Evolutionary conservation across 2,888 invertebrate species (phyloP).

Genomic region (Pyrrhia umbra): DNA sequence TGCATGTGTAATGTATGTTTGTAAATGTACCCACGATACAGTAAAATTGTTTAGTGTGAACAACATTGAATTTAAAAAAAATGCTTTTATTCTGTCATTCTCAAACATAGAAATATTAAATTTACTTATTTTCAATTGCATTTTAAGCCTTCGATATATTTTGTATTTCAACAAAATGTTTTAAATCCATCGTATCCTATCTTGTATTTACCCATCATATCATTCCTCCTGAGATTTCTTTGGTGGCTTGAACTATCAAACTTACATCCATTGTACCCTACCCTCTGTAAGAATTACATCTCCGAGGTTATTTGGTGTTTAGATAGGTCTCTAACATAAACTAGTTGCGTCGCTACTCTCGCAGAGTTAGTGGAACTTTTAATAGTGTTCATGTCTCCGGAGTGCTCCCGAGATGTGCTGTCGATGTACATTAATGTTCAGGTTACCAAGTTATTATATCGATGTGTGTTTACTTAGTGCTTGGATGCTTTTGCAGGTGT

Average conservation of each 20-base stretch:
- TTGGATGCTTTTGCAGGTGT: slow-evolving; percentile 81
- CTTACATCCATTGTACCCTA: slow-evolving; percentile 44
- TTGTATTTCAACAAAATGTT: too few relatives aligned
- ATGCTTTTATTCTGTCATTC: too few relatives aligned
- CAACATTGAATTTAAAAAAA: too few relatives aligned
- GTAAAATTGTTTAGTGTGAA: too few relatives aligned
- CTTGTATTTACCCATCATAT: neutral
- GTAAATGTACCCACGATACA: too few relatives aligned
- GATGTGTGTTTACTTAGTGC: slow-evolving; percentile 77
- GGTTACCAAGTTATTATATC: slow-evolving; percentile 58
- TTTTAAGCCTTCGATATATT: too few relatives aligned
- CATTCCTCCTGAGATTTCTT: slow-evolving; percentile 19
- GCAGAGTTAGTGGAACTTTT: slow-evolving; percentile 83
- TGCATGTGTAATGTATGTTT: too few relatives aligned
- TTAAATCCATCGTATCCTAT: too few relatives aligned
- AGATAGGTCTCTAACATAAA: slow-evolving; percentile 75
- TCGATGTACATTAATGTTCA: slow-evolving; percentile 67
- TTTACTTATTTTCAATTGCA: too few relatives aligned
- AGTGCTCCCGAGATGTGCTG: slow-evolving; percentile 66
- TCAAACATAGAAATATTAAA: too few relatives aligned
- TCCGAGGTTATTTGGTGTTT: slow-evolving; percentile 66
- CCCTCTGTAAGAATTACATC: slow-evolving; percentile 57
- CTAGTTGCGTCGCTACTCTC: slow-evolving; percentile 80
- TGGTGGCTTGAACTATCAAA: slow-evolving; percentile 26
- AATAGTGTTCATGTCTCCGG: slow-evolving; percentile 83